Percentiles rank a stretch among this genome's conserved stretches.
Evolutionary conservation across 2,113 vertebrate genomes (phyloP).

Genomic region (Lampris incognitus): DNA sequence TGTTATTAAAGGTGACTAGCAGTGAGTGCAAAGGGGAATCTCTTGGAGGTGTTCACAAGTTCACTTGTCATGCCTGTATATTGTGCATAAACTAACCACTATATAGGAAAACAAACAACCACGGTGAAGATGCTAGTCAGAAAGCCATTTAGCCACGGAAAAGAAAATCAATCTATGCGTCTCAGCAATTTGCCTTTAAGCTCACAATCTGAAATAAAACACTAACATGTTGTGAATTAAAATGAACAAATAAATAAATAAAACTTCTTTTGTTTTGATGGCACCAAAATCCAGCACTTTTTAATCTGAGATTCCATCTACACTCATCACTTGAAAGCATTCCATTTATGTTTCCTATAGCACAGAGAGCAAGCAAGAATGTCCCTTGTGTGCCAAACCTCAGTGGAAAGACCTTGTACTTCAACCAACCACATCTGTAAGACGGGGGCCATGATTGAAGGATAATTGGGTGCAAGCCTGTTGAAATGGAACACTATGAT

Average conservation of each 20-base stretch:
- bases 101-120: slow-evolving; percentile 20
- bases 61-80: not conserved
- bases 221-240: slow-evolving; percentile 17
- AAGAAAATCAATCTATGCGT: slow-evolving; percentile 39
- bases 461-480: slow-evolving; percentile 76
- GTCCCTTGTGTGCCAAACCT: slow-evolving; percentile 39
- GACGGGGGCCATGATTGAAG: slow-evolving; percentile 65
- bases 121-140: slow-evolving; percentile 17
- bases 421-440: slow-evolving; percentile 65
- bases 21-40: slow-evolving; percentile 44
- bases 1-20: slow-evolving; percentile 55
- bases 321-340: slow-evolving; percentile 46
- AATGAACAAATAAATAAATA: not conserved
- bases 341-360: slow-evolving; percentile 4
- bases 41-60: slow-evolving; percentile 24
- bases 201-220: no score
- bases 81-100: slow-evolving; percentile 44
- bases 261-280: not conserved
- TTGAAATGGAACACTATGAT: slow-evolving; percentile 74
- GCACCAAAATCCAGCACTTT: slow-evolving; percentile 1
- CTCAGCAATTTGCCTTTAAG: slow-evolving; percentile 27
- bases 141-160: slow-evolving; percentile 41
- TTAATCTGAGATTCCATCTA: slow-evolving; percentile 31
- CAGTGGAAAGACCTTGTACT: slow-evolving; percentile 57
- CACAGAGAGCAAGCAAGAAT: slow-evolving; percentile 24